Evolutionary conservation across 2,888 invertebrate species (phyloP).

Genomic region (Gymnosoma rotundatum): DNA sequence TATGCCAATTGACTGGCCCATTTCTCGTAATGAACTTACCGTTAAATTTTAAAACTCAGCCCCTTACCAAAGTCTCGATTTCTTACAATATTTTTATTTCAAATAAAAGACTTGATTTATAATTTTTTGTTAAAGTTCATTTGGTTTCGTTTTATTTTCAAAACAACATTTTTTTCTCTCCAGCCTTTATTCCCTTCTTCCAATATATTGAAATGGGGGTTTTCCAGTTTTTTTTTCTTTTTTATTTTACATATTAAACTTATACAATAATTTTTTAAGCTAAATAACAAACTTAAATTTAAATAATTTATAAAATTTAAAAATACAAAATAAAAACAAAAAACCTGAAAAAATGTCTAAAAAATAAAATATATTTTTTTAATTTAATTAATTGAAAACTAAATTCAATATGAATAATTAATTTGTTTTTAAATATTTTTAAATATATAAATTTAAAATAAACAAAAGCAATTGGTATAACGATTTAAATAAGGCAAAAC

Average conservation of each 20-base stretch:
- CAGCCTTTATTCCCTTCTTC: not conserved
- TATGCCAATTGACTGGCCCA: no score
- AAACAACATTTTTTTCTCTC: slow-evolving; percentile 47
- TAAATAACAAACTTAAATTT: slow-evolving; percentile 61
- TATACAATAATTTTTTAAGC: slow-evolving; percentile 52
- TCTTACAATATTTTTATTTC: not conserved
- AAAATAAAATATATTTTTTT: slow-evolving; percentile 31
- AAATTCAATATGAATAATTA: slow-evolving; percentile 61
- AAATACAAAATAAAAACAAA: slow-evolving; percentile 25
- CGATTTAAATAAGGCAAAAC: slow-evolving; percentile 69
- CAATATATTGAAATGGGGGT: slow-evolving; percentile 33
- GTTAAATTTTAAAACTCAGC: no score
- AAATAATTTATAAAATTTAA: slow-evolving; percentile 30
- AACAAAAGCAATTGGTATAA: slow-evolving; percentile 32
- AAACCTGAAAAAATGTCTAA: slow-evolving; percentile 56
- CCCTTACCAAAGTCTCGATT: no score
- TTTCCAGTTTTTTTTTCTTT: slow-evolving; percentile 5
- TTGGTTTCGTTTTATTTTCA: slow-evolving; percentile 66
- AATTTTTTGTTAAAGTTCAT: slow-evolving; percentile 59
- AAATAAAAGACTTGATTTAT: slow-evolving; percentile 43
- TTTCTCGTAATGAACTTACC: no score
- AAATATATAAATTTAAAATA: slow-evolving; percentile 29
- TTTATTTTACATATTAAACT: slow-evolving; percentile 50
- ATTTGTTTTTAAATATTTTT: slow-evolving; percentile 39
- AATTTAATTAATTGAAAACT: slow-evolving; percentile 49